A percentile compares a stretch with the other conserved stretches of the same genome.
Evolutionary conservation across 2,797 vertebrate species (phyloP).

Genomic region (Sebastolobus altivelis): DNA sequence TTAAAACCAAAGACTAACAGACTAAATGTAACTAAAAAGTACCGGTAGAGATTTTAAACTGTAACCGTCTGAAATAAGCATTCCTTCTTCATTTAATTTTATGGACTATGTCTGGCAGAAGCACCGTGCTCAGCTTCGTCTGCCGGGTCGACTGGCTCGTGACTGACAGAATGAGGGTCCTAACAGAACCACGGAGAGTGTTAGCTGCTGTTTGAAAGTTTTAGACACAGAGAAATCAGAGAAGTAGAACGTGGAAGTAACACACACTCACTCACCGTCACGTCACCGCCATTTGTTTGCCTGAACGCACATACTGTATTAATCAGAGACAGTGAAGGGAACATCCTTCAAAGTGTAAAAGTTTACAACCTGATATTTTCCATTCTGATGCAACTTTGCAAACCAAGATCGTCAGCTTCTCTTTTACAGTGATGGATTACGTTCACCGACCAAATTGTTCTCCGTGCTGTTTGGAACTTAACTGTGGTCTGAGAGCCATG

Average conservation of each 20-base stretch:
- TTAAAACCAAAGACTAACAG: background rate
- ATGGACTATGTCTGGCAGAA: slow-evolving; percentile 6
- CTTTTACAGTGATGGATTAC: slow-evolving; percentile 41
- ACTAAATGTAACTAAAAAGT: background rate
- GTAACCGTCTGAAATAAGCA: background rate
- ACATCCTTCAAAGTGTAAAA: background rate
- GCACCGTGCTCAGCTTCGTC: too few relatives aligned
- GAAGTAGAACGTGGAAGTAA: slow-evolving; percentile 14
- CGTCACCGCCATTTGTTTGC: slow-evolving; percentile 28
- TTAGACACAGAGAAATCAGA: background rate
- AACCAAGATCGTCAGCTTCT: slow-evolving; percentile 23
- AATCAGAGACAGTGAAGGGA: slow-evolving; percentile 4
- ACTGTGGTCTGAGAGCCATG: slow-evolving; percentile 22
- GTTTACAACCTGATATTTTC: slow-evolving; percentile 21
- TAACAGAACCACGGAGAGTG: background rate
- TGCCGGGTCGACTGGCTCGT: background rate
- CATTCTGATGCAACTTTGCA: slow-evolving; percentile 37
- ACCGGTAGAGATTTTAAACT: background rate
- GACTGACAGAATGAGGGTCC: slow-evolving; percentile 57
- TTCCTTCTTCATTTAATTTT: slow-evolving; percentile 13
- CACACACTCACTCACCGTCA: background rate
- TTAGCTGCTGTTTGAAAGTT: slow-evolving; percentile 12
- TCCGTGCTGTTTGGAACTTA: slow-evolving; percentile 24
- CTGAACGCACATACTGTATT: background rate
- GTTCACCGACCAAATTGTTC: slow-evolving; percentile 14